Percentiles rank a stretch among this genome's conserved stretches.
phyloP scores from a whole-genome alignment of 1,140 invertebrate species.

The Rhagoletis pomonella region DNA sequence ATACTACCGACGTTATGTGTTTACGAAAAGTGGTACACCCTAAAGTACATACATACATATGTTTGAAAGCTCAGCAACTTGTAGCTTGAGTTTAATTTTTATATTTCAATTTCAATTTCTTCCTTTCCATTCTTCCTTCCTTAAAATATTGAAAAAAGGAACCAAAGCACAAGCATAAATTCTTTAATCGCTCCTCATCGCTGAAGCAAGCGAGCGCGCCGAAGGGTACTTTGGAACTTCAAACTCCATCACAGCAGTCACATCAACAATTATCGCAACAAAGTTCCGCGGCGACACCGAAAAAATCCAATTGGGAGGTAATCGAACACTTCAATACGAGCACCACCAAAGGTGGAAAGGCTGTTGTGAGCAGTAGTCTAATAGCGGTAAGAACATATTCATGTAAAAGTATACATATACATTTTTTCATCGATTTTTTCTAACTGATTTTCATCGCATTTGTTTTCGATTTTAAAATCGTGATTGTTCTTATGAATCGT shows the following conservation, averaged over 20 bases:
- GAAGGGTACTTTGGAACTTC: conserved; percentile 32
- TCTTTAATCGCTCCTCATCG: conserved; percentile 72
- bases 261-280: conserved; percentile 56
- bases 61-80: too few species aligned
- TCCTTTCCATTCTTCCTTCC: not conserved
- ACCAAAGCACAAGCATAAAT: conserved; percentile 64
- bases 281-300: conserved; percentile 77
- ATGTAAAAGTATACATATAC: too few species aligned
- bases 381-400: conserved; percentile 75
- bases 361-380: conserved; percentile 76
- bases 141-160: conserved; percentile 24
- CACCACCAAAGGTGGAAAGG: conserved; percentile 72
- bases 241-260: conserved; percentile 11
- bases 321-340: conserved; percentile 86
- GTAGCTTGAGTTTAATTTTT: not conserved
- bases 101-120: not conserved
- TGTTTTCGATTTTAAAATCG: too few species aligned
- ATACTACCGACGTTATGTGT: too few species aligned
- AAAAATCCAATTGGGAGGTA: conserved; percentile 91
- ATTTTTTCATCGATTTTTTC: too few species aligned
- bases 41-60: too few species aligned
- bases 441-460: too few species aligned
- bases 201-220: conserved; percentile 65
- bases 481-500: too few species aligned
- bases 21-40: too few species aligned